Evolutionary conservation across 2,113 vertebrate genomes (phyloP).

Genomic region (Chaenogobius annularis): DNA sequence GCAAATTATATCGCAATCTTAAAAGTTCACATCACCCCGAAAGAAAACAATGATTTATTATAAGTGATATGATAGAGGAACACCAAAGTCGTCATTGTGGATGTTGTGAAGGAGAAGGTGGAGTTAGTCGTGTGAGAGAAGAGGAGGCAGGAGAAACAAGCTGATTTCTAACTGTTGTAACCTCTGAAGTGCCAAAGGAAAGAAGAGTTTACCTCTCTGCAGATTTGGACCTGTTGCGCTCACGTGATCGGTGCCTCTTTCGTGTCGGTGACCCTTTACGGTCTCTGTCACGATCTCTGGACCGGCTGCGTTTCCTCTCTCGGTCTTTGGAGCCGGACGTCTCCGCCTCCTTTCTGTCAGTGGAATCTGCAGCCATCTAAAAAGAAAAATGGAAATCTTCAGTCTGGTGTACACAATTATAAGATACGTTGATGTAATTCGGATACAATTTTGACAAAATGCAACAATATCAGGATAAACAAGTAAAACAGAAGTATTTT

Average conservation of each 20-base stretch:
- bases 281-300: slow-evolving; percentile 86
- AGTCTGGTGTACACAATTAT: background rate
- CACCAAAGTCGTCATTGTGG: too few species aligned
- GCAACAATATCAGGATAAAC: too few species aligned
- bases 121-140: background rate
- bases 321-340: slow-evolving; percentile 81
- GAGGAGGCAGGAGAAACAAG: background rate
- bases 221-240: slow-evolving; percentile 90
- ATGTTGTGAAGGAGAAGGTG: too few species aligned
- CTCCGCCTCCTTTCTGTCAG: slow-evolving; percentile 89
- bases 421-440: too few species aligned
- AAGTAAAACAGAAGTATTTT: background rate
- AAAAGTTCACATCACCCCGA: too few species aligned
- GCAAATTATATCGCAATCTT: too few species aligned
- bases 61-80: too few species aligned
- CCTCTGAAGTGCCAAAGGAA: background rate
- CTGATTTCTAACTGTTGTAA: background rate
- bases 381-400: background rate
- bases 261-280: slow-evolving; percentile 83
- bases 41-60: too few species aligned
- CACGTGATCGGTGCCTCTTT: slow-evolving; percentile 89
- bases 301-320: slow-evolving; percentile 87
- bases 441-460: too few species aligned
- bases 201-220: slow-evolving; percentile 80
- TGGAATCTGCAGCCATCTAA: slow-evolving; percentile 90